phyloP scores from a whole-genome alignment of 2,888 invertebrate genomes.

The Leptura quadrifasciata region DNA sequence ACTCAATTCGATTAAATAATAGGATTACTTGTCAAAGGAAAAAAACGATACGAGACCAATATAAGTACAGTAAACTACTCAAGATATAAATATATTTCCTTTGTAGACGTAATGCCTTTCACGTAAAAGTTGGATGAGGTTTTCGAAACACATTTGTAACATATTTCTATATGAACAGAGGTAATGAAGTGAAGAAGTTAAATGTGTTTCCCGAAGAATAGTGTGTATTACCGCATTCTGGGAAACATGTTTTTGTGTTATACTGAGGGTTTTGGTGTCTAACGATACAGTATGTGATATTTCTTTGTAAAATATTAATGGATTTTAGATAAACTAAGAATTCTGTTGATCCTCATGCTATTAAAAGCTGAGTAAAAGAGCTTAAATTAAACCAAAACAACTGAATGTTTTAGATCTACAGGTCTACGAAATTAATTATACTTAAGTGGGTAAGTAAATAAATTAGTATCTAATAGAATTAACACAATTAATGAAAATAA shows the following conservation, averaged over 20 bases:
- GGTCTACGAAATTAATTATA: no score
- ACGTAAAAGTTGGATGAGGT: constrained; percentile 48
- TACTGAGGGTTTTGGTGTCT: constrained; percentile 2
- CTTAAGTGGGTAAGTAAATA: no score
- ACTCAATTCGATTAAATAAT: no score
- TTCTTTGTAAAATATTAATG: constrained; percentile 13
- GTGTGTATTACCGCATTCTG: constrained; percentile 44
- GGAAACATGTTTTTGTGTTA: constrained; percentile 38
- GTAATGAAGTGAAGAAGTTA: constrained; percentile 60
- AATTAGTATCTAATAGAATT: no score
- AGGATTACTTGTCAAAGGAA: no score
- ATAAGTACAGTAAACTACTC: constrained; percentile 13
- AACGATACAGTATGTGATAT: constrained; percentile 19
- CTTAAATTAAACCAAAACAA: no score
- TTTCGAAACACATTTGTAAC: constrained; percentile 50
- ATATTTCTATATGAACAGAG: constrained; percentile 46
- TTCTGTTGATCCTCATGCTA: not conserved
- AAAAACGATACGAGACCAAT: constrained; percentile 1
- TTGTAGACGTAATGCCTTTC: constrained; percentile 1
- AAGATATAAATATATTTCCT: constrained; percentile 32
- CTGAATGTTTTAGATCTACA: no score
- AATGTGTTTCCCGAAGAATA: constrained; percentile 57
- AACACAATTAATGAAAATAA: no score
- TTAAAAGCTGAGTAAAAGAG: no score
- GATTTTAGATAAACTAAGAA: constrained; percentile 8